These are phyloP conservation scores for Medauroidea extradentata DNA, from an alignment of 1,140 invertebrate species.

Conservation along the genomic window DNA sequence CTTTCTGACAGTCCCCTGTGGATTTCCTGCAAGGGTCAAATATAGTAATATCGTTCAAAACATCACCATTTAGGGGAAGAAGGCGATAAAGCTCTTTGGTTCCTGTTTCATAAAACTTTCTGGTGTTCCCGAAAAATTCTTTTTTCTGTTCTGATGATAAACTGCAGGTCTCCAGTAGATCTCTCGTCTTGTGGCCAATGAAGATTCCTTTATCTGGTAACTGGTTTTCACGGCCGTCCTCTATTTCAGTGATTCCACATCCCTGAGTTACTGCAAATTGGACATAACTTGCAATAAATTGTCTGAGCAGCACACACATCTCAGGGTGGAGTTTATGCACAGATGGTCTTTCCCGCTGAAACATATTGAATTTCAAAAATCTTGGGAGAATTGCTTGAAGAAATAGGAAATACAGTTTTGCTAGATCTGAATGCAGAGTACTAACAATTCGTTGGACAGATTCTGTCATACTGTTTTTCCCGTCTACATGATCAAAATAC, in stretches of 20 bases:
- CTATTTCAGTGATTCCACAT: neutral
- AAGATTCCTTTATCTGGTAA: neutral
- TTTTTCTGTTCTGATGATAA: neutral
- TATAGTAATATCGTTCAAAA: neutral
- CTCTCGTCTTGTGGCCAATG: neutral
- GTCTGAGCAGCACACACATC: neutral
- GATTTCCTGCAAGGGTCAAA: neutral
- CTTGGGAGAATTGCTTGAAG: neutral
- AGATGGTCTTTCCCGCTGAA: neutral
- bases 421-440: neutral
- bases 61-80: neutral
- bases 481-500: neutral
- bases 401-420: neutral
- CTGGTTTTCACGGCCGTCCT: neutral
- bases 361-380: neutral
- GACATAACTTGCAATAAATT: constrained; percentile 1
- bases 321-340: neutral
- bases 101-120: neutral
- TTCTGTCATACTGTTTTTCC: neutral
- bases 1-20: neutral
- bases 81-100: neutral
- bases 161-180: neutral
- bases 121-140: neutral
- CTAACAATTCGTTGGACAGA: neutral
- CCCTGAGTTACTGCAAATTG: neutral